Evolutionary conservation across 2,888 invertebrate species (phyloP), one percentile per base, ranked within the genome.

Genomic region (Lordiphosa andalusiaca): DNA sequence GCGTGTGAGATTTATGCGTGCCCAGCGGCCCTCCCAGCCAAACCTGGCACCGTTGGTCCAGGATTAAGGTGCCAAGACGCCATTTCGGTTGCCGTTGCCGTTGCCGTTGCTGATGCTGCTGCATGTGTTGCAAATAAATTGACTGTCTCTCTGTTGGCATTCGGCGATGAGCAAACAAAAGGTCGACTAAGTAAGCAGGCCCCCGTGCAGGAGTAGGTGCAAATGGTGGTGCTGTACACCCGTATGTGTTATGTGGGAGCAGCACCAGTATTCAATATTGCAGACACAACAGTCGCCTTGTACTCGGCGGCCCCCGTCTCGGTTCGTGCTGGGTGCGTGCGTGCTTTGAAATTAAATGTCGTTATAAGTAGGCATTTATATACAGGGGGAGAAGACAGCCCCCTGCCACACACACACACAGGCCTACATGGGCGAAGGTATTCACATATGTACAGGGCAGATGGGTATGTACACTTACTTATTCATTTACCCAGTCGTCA

Each of bases 301-400:
- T 19, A n/a, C 39, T 50, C 39, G n/a, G 19, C 25, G n/a, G n/a
- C n/a, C 7, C 10, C 21, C 35, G 39, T 41, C 21, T 40, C 36
- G 13, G 33, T 64, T 67, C 63, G 61, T 53, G 42, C 54, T 52
- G 44, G 63, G 60, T 57, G 57, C 64, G 74, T 58, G 72, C 75
- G 73, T 77, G 78, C 82, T 57, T 71, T 75, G 78, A 80, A 80
- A 80, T 80, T 80, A 71, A 80, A 80, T 80, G 73, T 78, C 67
- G 63, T 69, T 80, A 77, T 77, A 75, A 78, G 78, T 78, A 75
- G 82, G 82, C 80, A 75, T 80, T 78, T 77, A 73, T 80, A 78
- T 78, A 75, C 81, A 81, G 59, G 54, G 55, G 41, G n/a, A n/a
- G n/a, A 73, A 66, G 71, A 42, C 60, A 67, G 37, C 39, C 47